Base-by-base conservation (phyloP, 2,113 vertebrate genomes). In the Ramphastos sulfuratus region DNA sequence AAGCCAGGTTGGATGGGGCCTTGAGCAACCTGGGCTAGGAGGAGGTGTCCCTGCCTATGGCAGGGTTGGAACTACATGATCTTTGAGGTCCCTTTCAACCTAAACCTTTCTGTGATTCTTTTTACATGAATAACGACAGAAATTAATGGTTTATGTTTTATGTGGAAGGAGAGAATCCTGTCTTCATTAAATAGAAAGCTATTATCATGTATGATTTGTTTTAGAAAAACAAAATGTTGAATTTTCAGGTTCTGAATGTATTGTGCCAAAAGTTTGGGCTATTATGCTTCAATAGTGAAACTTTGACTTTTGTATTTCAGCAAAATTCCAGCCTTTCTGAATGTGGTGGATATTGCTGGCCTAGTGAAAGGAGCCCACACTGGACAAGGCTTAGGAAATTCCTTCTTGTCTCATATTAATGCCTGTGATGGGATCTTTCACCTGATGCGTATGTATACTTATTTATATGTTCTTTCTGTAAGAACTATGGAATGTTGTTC, bases 301-400 rank as follows among this genome's bases (percentile, higher is more conserved):
- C 13, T 25, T 86, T 25, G 63, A 93, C 39, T 92, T 97, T 93
- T 93, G 6, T 97, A 61, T 97, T 98, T 90, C 93, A 99, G 99
- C 98, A 99, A 99, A 97, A 99, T 99, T 93, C 99, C 99, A 63
- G 99, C 99, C 23, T 99, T 99, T 97, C 97, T 99, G 72, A 99
- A 99, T 69, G 98, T 99, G 65, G 99, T 99, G 97, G 99, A 99
- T 97, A 99, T 99, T 88, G 99, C 99, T 89, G 99, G 99, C 50
- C 98, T 99, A 91, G 99, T 99, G 94, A 99, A 99, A 97, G 99
- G 99, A 93, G 99, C 99, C 61, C 99, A 99, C 58, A 96, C 98
- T 39, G 99, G 99, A 33, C 99, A 99, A 96, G 99, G 99, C 86
- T 97, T 99, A 85, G 99, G 99, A 95, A 99, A 99, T 67, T 98